These are phyloP conservation scores for Calyptommatus sinebrachiatus DNA, from an alignment of 2,113 vertebrate genomes.

Conservation along the genomic window DNA sequence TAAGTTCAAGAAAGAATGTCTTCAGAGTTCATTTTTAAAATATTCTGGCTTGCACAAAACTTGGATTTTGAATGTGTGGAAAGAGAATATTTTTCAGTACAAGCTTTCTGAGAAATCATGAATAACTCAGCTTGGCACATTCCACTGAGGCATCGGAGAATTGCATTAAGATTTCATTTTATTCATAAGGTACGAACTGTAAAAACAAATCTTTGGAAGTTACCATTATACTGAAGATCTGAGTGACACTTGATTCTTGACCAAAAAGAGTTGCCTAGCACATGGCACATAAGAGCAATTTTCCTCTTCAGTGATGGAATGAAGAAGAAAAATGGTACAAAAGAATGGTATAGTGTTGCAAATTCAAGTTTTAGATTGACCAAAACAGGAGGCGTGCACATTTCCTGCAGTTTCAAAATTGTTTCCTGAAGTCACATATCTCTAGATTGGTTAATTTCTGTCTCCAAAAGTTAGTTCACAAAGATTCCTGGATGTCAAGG, in stretches of 20 bases:
- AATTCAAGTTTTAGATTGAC: background rate
- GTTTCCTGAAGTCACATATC: background rate
- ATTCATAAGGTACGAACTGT: conserved; percentile 5
- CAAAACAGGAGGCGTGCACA: background rate
- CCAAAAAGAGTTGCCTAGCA: conserved; percentile 36
- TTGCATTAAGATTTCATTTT: background rate
- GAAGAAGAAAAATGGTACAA: conserved; percentile 9
- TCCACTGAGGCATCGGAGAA: background rate
- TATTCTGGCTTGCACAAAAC: conserved; percentile 42
- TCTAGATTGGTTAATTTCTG: background rate
- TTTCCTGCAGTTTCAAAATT: conserved; percentile 19
- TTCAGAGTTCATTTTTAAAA: conserved; percentile 32
- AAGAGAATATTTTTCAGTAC: conserved; percentile 2
- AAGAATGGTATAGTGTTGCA: background rate
- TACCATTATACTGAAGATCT: conserved; percentile 12
- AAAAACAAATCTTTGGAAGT: background rate
- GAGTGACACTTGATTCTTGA: background rate
- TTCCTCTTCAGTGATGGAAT: background rate
- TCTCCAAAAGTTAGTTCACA: background rate
- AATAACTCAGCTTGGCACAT: conserved; percentile 8
- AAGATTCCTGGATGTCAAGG: background rate
- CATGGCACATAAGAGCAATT: conserved; percentile 42
- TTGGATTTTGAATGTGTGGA: conserved; percentile 21
- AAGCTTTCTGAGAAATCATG: conserved; percentile 30
- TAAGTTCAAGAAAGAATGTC: conserved; percentile 26